A percentile compares a stretch with the other conserved stretches of the same genome.
Evolutionary conservation across 1,140 invertebrate species (phyloP).

Genomic region (Zaprionus ghesquierei): DNA sequence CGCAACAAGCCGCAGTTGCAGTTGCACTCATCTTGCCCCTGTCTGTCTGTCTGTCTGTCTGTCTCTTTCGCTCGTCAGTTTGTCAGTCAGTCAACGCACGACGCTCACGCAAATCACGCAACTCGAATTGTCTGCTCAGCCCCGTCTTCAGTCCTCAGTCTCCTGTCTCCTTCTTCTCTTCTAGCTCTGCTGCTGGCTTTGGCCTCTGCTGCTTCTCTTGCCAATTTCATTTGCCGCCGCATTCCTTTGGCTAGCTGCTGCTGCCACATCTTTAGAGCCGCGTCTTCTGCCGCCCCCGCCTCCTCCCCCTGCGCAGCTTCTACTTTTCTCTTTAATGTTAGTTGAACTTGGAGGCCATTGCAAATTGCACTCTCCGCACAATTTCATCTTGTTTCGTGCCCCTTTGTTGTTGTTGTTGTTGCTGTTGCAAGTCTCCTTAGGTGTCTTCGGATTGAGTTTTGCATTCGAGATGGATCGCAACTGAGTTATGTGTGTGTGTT

Average conservation of each 20-base stretch:
- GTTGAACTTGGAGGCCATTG: slow-evolving; percentile 75
- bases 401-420: slow-evolving; percentile 26
- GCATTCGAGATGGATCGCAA: background rate
- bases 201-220: slow-evolving; percentile 23
- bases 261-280: slow-evolving; percentile 30
- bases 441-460: background rate
- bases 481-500: background rate
- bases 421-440: background rate
- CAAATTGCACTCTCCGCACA: slow-evolving; percentile 68
- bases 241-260: slow-evolving; percentile 52
- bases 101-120: slow-evolving; percentile 83
- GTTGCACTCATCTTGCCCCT: slow-evolving; percentile 21
- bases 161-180: slow-evolving; percentile 2
- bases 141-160: slow-evolving; percentile 20
- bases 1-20: slow-evolving; percentile 40
- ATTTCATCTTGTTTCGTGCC: slow-evolving; percentile 34
- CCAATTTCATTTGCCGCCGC: slow-evolving; percentile 55
- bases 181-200: background rate
- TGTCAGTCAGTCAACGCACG: slow-evolving; percentile 67
- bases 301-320: background rate
- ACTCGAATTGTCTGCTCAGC: slow-evolving; percentile 60
- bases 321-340: slow-evolving; percentile 62
- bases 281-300: slow-evolving; percentile 35
- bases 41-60: slow-evolving; percentile 44
- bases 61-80: slow-evolving; percentile 38